Percentiles rank a stretch among this genome's conserved stretches.
Conservation (phyloP, 30 jellyfish, hydroid and myxozoan genomes). For the Aurelia coerulea region DNA sequence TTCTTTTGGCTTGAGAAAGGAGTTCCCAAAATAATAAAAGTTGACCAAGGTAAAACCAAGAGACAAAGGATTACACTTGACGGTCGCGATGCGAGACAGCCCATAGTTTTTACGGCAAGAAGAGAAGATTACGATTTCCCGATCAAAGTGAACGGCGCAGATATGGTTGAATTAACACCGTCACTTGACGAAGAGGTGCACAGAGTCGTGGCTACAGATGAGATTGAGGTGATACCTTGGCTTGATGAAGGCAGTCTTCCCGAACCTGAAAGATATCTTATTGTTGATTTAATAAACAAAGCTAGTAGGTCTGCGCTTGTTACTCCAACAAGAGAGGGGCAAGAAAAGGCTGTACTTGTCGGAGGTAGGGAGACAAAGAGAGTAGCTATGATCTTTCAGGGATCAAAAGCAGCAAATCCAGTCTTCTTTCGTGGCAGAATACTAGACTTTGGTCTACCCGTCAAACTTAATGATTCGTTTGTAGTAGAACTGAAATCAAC, state of each 20-base stretch:
- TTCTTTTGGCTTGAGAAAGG: conserved; percentile 3
- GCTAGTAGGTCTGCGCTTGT: background rate
- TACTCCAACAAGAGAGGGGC: background rate
- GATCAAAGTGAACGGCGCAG: background rate
- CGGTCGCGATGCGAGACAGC: conserved; percentile 1
- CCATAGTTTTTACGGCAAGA: conserved; percentile 17
- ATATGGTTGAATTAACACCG: background rate
- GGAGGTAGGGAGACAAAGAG: background rate
- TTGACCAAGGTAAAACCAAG: background rate
- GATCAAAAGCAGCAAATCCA: background rate
- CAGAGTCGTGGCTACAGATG: background rate
- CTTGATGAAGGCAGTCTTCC: background rate
- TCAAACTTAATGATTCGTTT: background rate
- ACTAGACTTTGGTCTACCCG: background rate
- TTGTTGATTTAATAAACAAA: background rate
- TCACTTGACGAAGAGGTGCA: background rate
- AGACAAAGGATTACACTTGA: background rate
- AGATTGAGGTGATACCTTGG: background rate
- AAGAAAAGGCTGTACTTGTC: background rate
- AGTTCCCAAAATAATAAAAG: background rate
- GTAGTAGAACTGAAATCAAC: background rate
- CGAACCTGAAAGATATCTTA: background rate
- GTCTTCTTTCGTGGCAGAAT: background rate
- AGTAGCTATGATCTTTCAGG: background rate
- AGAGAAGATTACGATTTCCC: conserved; percentile 23